A percentile compares a stretch with the other conserved stretches of the same genome.
Evolutionary conservation across 1,140 invertebrate genomes (phyloP).

Genomic region (Druon quercuslanigerum): DNA sequence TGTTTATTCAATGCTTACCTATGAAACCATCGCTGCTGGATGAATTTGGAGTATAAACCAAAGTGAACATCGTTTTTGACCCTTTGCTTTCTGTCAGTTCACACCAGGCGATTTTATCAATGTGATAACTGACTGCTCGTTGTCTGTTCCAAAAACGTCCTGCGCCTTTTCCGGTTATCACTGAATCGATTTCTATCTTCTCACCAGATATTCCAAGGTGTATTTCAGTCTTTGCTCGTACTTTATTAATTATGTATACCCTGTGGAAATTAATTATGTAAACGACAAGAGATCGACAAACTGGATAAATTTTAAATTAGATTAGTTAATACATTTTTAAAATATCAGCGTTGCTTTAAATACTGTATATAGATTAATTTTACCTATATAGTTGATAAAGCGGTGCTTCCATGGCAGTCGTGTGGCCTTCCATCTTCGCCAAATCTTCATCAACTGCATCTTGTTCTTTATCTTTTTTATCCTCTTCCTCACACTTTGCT

Average conservation of each 20-base stretch:
- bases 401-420: slow-evolving; percentile 86
- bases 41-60: slow-evolving; percentile 77
- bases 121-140: slow-evolving; percentile 85
- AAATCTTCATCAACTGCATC: slow-evolving; percentile 74
- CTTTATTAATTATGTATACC: slow-evolving; percentile 86
- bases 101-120: slow-evolving; percentile 90
- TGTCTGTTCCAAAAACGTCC: slow-evolving; percentile 84
- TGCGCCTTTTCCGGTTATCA: slow-evolving; percentile 81
- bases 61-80: slow-evolving; percentile 79
- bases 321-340: too few relatives aligned
- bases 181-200: slow-evolving; percentile 92
- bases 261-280: slow-evolving; percentile 60
- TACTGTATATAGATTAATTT: too few relatives aligned
- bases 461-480: slow-evolving; percentile 67
- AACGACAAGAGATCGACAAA: background rate
- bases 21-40: slow-evolving; percentile 62
- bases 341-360: too few relatives aligned
- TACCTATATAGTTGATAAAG: slow-evolving; percentile 87
- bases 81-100: slow-evolving; percentile 84
- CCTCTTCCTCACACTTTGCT: slow-evolving; percentile 55
- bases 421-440: slow-evolving; percentile 81
- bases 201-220: slow-evolving; percentile 92
- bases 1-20: slow-evolving; percentile 52
- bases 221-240: slow-evolving; percentile 87
- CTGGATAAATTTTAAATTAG: background rate